These are phyloP conservation scores for Pteropus rufus DNA, from an alignment of 2,797 vertebrate genomes.

Conservation along the genomic window DNA sequence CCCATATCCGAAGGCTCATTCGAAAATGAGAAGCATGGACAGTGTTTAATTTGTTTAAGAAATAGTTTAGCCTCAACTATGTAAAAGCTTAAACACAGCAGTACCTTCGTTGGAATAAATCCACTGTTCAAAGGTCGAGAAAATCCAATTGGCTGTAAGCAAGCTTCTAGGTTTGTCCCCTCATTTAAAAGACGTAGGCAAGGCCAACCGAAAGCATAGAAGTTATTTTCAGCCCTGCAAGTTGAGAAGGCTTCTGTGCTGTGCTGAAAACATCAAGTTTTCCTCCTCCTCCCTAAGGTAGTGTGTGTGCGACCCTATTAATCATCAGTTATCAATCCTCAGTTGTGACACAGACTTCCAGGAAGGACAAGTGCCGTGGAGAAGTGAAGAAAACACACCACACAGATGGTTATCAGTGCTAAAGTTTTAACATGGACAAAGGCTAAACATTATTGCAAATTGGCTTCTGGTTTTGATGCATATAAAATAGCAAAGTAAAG, in stretches of 20 bases:
- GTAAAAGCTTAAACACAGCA: constrained; percentile 67
- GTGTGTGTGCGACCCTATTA: background rate
- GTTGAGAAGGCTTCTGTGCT: background rate
- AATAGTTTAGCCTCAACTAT: constrained; percentile 65
- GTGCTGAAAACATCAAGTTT: background rate
- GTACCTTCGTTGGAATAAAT: constrained; percentile 52
- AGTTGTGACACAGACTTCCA: constrained; percentile 19
- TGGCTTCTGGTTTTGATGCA: constrained; percentile 36
- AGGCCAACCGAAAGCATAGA: background rate
- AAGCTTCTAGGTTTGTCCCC: constrained; percentile 12
- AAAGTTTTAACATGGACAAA: constrained; percentile 56
- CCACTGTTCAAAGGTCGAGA: constrained; percentile 68
- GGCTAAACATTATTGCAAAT: constrained; percentile 61
- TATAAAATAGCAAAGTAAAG: constrained; percentile 1
- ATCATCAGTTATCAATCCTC: background rate
- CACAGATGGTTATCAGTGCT: constrained; percentile 46
- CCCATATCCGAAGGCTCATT: constrained; percentile 46
- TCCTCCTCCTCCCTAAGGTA: background rate
- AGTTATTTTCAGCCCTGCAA: constrained; percentile 29
- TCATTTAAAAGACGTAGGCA: constrained; percentile 42
- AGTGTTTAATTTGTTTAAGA: constrained; percentile 70
- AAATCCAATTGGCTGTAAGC: constrained; percentile 39
- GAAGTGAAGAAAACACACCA: constrained; percentile 58
- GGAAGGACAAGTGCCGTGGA: background rate
- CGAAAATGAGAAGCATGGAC: constrained; percentile 52